These are phyloP conservation scores for Oncorhynchus gorbuscha DNA, from an alignment of 2,113 vertebrate genomes.

Conservation along the genomic window DNA sequence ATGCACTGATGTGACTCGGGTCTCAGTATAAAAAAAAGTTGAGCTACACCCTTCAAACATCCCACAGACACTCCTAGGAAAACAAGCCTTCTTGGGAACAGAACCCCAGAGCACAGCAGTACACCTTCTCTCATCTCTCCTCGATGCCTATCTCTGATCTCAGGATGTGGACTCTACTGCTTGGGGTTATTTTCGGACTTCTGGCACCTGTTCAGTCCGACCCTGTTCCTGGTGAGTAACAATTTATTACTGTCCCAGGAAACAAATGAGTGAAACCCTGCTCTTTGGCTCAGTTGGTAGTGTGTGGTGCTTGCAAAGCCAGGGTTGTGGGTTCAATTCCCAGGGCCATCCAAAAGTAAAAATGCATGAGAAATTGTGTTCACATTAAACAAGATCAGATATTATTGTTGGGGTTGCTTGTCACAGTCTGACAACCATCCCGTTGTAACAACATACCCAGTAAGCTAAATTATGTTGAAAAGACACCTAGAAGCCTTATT, in stretches of 20 bases:
- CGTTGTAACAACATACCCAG: too few relatives aligned
- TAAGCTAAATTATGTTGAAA: too few relatives aligned
- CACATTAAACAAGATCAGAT: too few relatives aligned
- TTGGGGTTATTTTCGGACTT: constrained; percentile 49
- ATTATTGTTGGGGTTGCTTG: too few relatives aligned
- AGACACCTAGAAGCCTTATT: too few relatives aligned
- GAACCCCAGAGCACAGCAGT: not conserved
- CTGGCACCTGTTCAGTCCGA: constrained; percentile 35
- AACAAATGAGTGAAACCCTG: too few relatives aligned
- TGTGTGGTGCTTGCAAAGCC: too few relatives aligned
- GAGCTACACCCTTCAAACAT: constrained; percentile 21
- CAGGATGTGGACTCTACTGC: constrained; percentile 34
- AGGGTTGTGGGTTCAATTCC: too few relatives aligned
- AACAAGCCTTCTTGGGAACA: not conserved
- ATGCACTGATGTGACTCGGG: constrained; percentile 30
- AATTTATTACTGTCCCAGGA: not conserved
- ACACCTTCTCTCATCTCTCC: not conserved
- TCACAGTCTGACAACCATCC: too few relatives aligned
- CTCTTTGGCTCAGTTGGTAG: too few relatives aligned
- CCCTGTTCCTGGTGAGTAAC: constrained; percentile 51
- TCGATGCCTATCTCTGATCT: not conserved
- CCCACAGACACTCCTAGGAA: not conserved
- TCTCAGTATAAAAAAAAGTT: constrained; percentile 60
- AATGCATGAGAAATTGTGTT: too few relatives aligned
- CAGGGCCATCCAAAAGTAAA: too few relatives aligned